Evolutionary conservation across 2,797 vertebrate genomes (phyloP).

Genomic region (Clarias platycephalus): DNA sequence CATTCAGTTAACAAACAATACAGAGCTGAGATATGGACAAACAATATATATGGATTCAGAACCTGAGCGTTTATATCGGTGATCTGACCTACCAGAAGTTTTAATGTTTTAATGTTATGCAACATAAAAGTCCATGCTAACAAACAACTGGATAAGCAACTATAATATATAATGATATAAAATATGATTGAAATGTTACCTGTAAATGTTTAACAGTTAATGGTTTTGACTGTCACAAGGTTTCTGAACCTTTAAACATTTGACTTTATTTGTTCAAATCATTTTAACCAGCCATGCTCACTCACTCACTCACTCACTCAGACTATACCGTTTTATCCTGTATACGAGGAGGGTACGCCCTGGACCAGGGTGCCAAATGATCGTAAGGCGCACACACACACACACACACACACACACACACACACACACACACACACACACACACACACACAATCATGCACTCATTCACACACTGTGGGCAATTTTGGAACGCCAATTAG

Average conservation of each 20-base stretch:
- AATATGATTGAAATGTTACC: background rate
- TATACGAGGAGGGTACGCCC: too few species aligned
- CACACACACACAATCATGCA: too few species aligned
- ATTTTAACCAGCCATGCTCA: background rate
- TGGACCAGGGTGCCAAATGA: too few species aligned
- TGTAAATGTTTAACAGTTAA: background rate
- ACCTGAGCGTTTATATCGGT: background rate
- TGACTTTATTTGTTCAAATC: background rate
- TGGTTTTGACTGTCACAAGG: background rate
- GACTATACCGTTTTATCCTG: too few species aligned
- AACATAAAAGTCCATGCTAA: background rate
- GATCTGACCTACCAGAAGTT: background rate
- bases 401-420: too few species aligned
- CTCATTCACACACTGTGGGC: too few species aligned
- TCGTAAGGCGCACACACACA: too few species aligned
- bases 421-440: too few species aligned
- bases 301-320: too few species aligned
- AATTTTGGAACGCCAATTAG: too few species aligned
- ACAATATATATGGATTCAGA: constrained; percentile 1
- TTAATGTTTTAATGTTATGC: too few species aligned
- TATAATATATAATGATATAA: too few species aligned
- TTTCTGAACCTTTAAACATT: background rate
- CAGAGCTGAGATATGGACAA: constrained; percentile 7
- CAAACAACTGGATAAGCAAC: background rate
- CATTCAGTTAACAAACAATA: constrained; percentile 44